phyloP scores from a whole-genome alignment of 2,113 vertebrate genomes.

The Macquaria australasica region DNA sequence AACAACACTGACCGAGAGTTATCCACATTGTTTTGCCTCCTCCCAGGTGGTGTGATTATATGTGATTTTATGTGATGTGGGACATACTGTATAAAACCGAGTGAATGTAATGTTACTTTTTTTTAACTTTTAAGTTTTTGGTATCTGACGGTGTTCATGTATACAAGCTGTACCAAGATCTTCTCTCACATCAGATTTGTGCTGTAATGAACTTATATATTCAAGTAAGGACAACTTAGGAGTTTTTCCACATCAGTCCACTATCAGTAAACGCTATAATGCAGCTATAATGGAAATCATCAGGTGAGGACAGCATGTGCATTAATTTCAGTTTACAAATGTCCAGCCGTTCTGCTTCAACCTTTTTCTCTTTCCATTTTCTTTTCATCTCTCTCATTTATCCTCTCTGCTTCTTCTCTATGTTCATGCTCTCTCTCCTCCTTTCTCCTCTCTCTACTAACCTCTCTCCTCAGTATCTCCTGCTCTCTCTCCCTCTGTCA shows the following conservation, averaged over 20 bases:
- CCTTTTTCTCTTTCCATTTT: neutral
- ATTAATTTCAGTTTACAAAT: constrained; percentile 8
- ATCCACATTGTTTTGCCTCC: too few species aligned
- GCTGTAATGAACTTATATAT: too few species aligned
- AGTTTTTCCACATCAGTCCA: neutral
- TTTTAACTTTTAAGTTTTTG: too few species aligned
- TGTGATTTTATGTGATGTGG: too few species aligned
- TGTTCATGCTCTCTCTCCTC: neutral
- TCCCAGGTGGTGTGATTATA: too few species aligned
- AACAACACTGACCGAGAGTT: too few species aligned
- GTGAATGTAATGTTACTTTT: too few species aligned
- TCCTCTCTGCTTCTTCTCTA: neutral
- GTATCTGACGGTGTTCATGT: too few species aligned
- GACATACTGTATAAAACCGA: too few species aligned
- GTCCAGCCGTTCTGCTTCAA: neutral
- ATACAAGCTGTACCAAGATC: too few species aligned
- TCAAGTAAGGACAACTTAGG: too few species aligned
- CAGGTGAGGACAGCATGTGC: neutral
- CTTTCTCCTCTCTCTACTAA: neutral
- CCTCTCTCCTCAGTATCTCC: neutral
- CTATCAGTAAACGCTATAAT: neutral
- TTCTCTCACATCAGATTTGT: too few species aligned
- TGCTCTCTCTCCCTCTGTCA: constrained; percentile 41
- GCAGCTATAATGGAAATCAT: neutral
- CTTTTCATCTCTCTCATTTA: neutral